Evolutionary conservation across 1,140 invertebrate genomes (phyloP).

Genomic region (Fopius arisanus): DNA sequence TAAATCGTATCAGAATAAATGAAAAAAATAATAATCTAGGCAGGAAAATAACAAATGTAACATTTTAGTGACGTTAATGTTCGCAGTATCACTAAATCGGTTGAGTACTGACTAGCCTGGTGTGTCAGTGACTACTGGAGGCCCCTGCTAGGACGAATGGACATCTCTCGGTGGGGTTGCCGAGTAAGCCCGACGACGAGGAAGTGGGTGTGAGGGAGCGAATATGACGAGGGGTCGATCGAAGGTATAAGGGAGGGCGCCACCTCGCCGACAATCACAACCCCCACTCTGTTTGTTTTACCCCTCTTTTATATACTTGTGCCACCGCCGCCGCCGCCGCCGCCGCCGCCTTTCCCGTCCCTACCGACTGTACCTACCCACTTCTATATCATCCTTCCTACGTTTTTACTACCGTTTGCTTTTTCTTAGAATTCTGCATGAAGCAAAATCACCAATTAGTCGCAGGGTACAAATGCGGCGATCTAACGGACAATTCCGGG

Average conservation of each 20-base stretch:
- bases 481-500: background rate
- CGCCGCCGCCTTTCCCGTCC: background rate
- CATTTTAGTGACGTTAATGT: background rate
- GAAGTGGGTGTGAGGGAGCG: constrained; percentile 20
- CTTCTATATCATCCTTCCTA: background rate
- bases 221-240: constrained; percentile 42
- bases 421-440: background rate
- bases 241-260: constrained; percentile 53
- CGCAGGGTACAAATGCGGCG: background rate
- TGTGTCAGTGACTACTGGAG: constrained; percentile 6
- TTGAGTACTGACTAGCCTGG: background rate
- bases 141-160: background rate
- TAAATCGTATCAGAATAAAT: background rate
- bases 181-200: constrained; percentile 17
- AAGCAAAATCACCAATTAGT: background rate
- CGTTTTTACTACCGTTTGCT: background rate
- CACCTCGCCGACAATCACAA: constrained; percentile 46
- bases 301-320: background rate
- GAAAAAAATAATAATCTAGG: background rate
- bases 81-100: background rate
- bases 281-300: background rate
- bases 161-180: background rate
- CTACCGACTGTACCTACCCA: background rate
- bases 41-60: background rate
- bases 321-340: background rate